Conservation (phyloP, 2,797 vertebrate genomes). For the Gallinago nigripennis region DNA sequence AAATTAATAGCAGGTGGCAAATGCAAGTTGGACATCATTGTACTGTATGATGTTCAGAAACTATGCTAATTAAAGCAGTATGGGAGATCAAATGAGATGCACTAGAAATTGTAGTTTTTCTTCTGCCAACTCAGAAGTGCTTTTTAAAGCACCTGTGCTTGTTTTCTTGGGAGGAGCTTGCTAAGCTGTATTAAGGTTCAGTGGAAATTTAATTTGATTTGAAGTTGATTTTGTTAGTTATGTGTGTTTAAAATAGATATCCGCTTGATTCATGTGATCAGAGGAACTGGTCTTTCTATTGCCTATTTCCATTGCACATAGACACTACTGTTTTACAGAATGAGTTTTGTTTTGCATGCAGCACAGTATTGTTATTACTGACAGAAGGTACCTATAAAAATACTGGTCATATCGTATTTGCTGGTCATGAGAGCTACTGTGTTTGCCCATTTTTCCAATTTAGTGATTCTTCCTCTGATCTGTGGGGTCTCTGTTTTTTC, state of each 20-base stretch:
- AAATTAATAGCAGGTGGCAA: not conserved
- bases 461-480: not conserved
- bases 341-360: not conserved
- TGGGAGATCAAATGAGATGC: not conserved
- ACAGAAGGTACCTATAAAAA: not conserved
- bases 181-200: not conserved
- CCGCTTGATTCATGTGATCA: not conserved
- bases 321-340: not conserved
- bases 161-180: not conserved
- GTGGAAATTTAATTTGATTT: not conserved
- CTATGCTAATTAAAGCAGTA: not conserved
- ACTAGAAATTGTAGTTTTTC: not conserved
- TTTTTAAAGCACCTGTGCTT: not conserved
- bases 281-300: not conserved
- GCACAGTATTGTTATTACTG: not conserved
- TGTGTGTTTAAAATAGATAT: not conserved
- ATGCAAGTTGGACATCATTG: not conserved
- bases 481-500: not conserved
- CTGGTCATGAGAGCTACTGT: not conserved
- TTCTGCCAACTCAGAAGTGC: not conserved
- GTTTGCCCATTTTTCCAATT: not conserved
- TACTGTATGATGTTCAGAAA: not conserved
- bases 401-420: accelerated
- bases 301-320: accelerated
- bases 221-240: not conserved